Conservation (phyloP, 2,888 invertebrate genomes). For the Xanthia togata region DNA sequence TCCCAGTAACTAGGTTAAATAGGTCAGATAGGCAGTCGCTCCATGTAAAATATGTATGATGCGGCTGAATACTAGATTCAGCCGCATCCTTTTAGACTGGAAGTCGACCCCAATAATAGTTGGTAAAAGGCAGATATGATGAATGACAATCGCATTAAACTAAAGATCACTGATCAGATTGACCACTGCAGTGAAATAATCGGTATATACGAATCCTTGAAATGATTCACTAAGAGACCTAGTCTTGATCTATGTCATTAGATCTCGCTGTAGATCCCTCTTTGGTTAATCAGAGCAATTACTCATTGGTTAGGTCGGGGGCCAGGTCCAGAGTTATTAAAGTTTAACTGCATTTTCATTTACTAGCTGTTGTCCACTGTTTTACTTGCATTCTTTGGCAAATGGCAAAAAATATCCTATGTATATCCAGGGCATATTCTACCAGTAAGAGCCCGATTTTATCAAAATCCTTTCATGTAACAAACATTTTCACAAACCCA, state of each 20-base stretch:
- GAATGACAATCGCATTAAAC: background rate
- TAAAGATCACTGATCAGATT: background rate
- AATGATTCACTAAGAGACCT: constrained; percentile 8
- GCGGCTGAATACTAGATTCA: background rate
- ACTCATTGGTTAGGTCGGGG: constrained; percentile 24
- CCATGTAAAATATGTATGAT: no score
- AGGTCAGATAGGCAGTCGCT: background rate
- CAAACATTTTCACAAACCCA: background rate
- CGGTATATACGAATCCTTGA: constrained; percentile 8
- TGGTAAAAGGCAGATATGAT: background rate
- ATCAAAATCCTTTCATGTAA: background rate
- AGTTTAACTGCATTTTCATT: constrained; percentile 2
- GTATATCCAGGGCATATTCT: background rate
- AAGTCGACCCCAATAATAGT: background rate
- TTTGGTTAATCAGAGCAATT: constrained; percentile 48
- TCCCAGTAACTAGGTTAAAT: background rate
- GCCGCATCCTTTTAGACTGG: no score
- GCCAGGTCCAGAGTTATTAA: constrained; percentile 1
- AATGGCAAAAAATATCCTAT: no score
- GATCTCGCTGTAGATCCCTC: constrained; percentile 16
- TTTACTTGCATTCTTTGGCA: background rate
- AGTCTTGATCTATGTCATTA: background rate
- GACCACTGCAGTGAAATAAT: background rate
- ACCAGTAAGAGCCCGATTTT: background rate
- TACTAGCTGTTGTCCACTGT: background rate